A percentile compares a stretch with the other conserved stretches of the same genome.
Evolutionary conservation across 2,797 vertebrate genomes (phyloP).

Genomic region (Mycteria americana): DNA sequence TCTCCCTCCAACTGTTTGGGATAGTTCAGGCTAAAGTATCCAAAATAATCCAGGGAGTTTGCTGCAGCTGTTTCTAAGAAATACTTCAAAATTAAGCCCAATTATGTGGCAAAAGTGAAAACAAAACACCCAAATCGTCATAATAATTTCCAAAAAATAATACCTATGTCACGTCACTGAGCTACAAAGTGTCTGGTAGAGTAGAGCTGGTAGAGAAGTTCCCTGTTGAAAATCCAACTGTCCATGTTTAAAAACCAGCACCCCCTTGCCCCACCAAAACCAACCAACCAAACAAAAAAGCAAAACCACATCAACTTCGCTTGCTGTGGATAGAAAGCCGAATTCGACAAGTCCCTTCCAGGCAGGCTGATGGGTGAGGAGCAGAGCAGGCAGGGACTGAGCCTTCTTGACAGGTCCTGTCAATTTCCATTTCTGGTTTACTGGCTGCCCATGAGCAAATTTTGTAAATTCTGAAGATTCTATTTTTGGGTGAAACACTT

Average conservation of each 20-base stretch:
- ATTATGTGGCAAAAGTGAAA: not conserved
- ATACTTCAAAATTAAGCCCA: not conserved
- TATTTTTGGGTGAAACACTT: not conserved
- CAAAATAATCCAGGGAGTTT: not conserved
- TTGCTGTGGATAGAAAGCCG: not conserved
- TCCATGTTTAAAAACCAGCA: not conserved
- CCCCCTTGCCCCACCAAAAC: accelerated
- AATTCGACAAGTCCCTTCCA: conserved; percentile 18
- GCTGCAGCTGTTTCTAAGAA: not conserved
- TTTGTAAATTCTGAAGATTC: not conserved
- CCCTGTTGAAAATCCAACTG: not conserved
- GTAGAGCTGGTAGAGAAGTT: not conserved
- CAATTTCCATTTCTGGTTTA: conserved; percentile 23
- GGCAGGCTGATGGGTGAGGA: not conserved
- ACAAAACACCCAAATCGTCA: not conserved
- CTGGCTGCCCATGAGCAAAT: not conserved
- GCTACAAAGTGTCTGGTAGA: not conserved
- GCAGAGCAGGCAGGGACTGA: not conserved
- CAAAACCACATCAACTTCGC: not conserved
- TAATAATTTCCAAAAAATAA: not conserved
- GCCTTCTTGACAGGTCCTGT: conserved; percentile 1
- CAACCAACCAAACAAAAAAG: not conserved
- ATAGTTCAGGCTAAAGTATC: not conserved
- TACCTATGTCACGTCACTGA: not conserved
- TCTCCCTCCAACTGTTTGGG: not conserved